Conservation (phyloP, 37 sponge, comb jelly and placozoan species). For the Chondrosia reniformis region DNA sequence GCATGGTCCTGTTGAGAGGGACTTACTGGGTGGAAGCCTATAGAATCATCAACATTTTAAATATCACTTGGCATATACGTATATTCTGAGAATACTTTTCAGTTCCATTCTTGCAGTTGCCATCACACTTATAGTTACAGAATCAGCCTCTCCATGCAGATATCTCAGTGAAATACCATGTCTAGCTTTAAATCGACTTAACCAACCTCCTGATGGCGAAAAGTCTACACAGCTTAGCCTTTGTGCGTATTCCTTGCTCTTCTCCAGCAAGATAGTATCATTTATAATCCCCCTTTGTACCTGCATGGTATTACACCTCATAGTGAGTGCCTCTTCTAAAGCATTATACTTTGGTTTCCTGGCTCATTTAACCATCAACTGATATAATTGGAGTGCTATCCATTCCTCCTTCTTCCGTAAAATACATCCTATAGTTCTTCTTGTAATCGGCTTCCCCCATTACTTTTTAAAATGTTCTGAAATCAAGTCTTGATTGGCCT, state of each 20-base stretch:
- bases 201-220: slow-evolving; percentile 1
- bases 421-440: neutral
- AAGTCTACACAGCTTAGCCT: neutral
- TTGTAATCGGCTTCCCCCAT: neutral
- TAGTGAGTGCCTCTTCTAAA: neutral
- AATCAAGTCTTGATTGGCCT: neutral
- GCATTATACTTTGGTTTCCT: neutral
- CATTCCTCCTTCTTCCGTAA: neutral
- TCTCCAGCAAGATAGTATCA: neutral
- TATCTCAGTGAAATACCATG: neutral
- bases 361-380: neutral
- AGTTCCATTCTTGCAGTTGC: neutral
- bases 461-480: neutral
- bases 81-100: neutral
- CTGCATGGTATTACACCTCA: neutral
- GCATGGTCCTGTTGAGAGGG: neutral
- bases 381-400: neutral
- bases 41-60: neutral
- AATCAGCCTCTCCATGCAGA: neutral
- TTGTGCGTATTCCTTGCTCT: neutral
- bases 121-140: neutral
- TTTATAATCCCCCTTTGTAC: neutral
- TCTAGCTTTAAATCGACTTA: neutral
- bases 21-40: neutral
- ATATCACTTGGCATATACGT: neutral